Conservation (phyloP, 1,140 invertebrate species). For the Cherax destructor region DNA sequence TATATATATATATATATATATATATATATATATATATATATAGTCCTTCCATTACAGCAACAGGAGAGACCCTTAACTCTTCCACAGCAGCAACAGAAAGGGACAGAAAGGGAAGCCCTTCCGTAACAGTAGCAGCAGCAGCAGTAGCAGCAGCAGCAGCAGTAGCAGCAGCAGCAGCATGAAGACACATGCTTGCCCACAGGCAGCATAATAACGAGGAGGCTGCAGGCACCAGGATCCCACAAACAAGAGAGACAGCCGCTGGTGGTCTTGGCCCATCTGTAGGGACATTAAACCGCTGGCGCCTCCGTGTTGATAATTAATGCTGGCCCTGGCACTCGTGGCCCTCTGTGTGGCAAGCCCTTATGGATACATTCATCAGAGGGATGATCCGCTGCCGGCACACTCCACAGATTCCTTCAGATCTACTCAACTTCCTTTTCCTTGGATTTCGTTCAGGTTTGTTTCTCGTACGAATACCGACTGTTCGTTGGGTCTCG, state of each 20-base stretch:
- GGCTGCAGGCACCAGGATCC: not conserved
- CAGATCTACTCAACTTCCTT: constrained; percentile 40
- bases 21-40: too few species aligned
- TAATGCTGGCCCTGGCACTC: constrained; percentile 33
- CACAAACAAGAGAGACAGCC: constrained; percentile 54
- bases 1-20: too few species aligned
- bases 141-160: too few species aligned
- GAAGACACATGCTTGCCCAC: not conserved
- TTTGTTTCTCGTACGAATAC: not conserved
- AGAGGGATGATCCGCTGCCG: constrained; percentile 54
- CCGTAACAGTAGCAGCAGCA: too few species aligned
- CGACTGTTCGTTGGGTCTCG: not conserved
- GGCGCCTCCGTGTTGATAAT: constrained; percentile 50
- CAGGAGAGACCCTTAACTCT: too few species aligned
- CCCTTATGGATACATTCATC: constrained; percentile 65
- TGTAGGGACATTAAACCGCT: constrained; percentile 49
- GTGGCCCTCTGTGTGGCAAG: constrained; percentile 35
- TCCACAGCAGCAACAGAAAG: too few species aligned
- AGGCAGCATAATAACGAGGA: not conserved
- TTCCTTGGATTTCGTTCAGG: constrained; percentile 48
- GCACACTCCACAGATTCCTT: constrained; percentile 50
- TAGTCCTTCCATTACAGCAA: too few species aligned
- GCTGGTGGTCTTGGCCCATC: constrained; percentile 52
- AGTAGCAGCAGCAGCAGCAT: too few species aligned
- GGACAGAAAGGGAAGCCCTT: too few species aligned